Percentiles rank a stretch among this genome's conserved stretches.
Conservation (phyloP, 2,797 vertebrate species). For the Pseudopleuronectes americanus region DNA sequence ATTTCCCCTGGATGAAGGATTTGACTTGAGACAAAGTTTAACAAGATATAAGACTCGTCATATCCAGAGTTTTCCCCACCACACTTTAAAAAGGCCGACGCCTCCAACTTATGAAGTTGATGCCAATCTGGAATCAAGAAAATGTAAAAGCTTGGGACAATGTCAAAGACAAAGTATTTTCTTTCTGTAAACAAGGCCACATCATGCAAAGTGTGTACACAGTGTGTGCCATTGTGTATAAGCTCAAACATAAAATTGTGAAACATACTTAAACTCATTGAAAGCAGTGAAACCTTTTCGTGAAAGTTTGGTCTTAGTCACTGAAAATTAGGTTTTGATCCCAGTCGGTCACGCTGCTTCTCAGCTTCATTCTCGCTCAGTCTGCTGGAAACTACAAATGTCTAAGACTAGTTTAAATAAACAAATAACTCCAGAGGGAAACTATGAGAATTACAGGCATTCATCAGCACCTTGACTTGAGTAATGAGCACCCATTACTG, state of each 20-base stretch:
- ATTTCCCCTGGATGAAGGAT: background rate
- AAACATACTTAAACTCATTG: slow-evolving; percentile 15
- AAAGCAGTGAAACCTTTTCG: slow-evolving; percentile 5
- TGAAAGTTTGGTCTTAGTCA: slow-evolving; percentile 50
- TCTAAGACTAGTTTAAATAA: slow-evolving; percentile 70
- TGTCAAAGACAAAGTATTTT: no score
- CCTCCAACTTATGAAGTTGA: no score
- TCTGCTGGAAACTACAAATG: slow-evolving; percentile 69
- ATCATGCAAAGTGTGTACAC: slow-evolving; percentile 34
- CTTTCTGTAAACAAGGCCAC: slow-evolving; percentile 23
- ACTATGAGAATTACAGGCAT: slow-evolving; percentile 49
- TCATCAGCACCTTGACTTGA: slow-evolving; percentile 53
- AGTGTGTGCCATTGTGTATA: slow-evolving; percentile 31
- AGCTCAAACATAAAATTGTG: slow-evolving; percentile 14
- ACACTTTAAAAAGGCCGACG: no score
- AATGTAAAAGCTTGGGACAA: no score
- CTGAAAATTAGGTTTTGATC: slow-evolving; percentile 35
- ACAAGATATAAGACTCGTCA: background rate
- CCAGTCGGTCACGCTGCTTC: slow-evolving; percentile 35
- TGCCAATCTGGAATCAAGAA: no score
- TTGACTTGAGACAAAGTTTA: background rate
- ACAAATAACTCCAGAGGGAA: slow-evolving; percentile 66
- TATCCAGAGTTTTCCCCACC: background rate
- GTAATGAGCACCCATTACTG: slow-evolving; percentile 44
- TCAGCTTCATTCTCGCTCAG: slow-evolving; percentile 60